Conservation (phyloP, 2,113 vertebrate genomes). For the Cyphomyrus discorhynchus region DNA sequence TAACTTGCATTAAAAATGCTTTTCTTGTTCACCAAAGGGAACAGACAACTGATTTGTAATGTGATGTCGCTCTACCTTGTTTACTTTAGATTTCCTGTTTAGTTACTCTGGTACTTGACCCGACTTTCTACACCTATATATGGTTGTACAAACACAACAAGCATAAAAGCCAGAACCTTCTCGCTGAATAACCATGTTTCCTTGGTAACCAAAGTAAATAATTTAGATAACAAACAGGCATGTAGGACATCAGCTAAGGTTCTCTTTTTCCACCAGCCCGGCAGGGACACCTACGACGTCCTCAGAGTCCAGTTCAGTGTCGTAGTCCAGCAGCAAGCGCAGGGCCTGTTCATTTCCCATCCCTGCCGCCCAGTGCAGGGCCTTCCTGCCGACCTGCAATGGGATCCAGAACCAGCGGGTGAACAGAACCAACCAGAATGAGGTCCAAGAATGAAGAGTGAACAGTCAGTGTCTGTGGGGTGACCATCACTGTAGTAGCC, state of each 20-base stretch:
- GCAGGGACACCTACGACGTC: slow-evolving; percentile 61
- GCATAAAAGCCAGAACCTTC: background rate
- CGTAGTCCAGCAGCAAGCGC: slow-evolving; percentile 67
- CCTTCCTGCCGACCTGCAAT: slow-evolving; percentile 67
- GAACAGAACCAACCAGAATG: background rate
- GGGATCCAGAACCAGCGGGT: slow-evolving; percentile 10
- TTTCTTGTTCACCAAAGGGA: background rate
- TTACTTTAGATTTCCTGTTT: background rate
- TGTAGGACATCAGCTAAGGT: background rate
- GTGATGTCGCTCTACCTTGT: background rate
- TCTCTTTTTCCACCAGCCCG: background rate
- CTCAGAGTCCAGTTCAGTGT: slow-evolving; percentile 62
- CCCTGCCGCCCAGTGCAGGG: slow-evolving; percentile 80
- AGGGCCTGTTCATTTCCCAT: slow-evolving; percentile 70
- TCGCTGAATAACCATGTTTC: background rate
- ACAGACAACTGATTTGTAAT: background rate
- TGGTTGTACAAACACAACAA: background rate
- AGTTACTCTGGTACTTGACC: background rate
- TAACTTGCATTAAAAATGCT: background rate
- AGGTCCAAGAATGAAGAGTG: background rate
- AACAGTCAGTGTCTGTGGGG: background rate
- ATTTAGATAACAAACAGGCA: background rate
- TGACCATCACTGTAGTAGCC: background rate
- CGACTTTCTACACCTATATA: background rate
- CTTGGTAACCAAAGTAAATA: slow-evolving; percentile 4